These are phyloP conservation scores for Disparrhopalites patrizii DNA, from an alignment of 2,888 invertebrate species.

Conservation along the genomic window DNA sequence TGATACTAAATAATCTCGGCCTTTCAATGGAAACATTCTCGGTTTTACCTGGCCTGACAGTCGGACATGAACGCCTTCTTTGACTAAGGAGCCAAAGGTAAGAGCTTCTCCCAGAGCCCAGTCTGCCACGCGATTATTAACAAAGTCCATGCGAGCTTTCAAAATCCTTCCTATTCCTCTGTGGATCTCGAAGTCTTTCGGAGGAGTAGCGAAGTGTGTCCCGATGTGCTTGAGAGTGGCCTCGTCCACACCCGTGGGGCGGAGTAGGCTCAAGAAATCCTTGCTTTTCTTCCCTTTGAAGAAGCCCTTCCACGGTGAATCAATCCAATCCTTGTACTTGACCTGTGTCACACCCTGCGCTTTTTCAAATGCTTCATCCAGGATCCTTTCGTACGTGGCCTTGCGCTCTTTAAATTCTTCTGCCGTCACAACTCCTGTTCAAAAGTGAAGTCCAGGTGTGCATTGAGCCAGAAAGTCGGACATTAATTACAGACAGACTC, in stretches of 20 bases:
- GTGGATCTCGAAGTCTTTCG: conserved; percentile 83
- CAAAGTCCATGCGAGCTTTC: conserved; percentile 88
- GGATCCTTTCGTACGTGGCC: conserved; percentile 87
- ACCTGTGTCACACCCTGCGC: conserved; percentile 84
- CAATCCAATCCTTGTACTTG: conserved; percentile 92
- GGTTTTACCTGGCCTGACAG: conserved; percentile 69
- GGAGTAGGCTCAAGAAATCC: conserved; percentile 60
- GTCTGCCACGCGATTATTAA: conserved; percentile 78
- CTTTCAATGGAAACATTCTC: not conserved
- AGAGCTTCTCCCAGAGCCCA: conserved; percentile 99
- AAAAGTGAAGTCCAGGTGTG: not conserved
- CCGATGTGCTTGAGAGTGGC: conserved; percentile 83
- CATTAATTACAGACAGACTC: no score
- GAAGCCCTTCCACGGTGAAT: conserved; percentile 92
- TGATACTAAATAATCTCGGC: not conserved
- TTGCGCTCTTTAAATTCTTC: conserved; percentile 77
- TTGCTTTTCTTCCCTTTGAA: conserved; percentile 73
- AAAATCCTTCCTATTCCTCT: conserved; percentile 83
- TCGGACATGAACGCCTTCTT: conserved; percentile 94
- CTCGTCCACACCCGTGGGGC: conserved; percentile 80
- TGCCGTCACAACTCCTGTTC: conserved; percentile 62
- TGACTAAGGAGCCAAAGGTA: conserved; percentile 94
- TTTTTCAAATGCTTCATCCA: conserved; percentile 77
- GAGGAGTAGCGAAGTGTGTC: conserved; percentile 77
- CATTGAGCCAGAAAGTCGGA: no score